Conservation (phyloP, 2,888 invertebrate species). For the Drosophila mercatorum region DNA sequence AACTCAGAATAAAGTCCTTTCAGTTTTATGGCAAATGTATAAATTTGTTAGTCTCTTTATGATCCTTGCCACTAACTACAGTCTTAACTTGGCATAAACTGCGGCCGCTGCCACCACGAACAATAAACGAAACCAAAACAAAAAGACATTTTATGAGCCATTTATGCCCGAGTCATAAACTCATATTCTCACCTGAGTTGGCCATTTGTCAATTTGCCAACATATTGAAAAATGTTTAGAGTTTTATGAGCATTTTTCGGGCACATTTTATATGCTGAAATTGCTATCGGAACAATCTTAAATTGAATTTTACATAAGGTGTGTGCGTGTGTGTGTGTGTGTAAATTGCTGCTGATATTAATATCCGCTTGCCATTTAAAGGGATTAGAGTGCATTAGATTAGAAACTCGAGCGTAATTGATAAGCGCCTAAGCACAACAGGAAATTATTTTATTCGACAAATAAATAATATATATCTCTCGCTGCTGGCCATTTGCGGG, state of each 20-base stretch:
- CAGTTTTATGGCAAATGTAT: background rate
- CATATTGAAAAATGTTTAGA: conserved; percentile 65
- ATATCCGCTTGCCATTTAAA: conserved; percentile 72
- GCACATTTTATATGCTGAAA: conserved; percentile 29
- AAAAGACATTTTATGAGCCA: conserved; percentile 3
- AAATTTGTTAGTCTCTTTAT: conserved; percentile 2
- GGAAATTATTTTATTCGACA: conserved; percentile 64
- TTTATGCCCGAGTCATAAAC: conserved; percentile 39
- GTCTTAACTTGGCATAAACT: background rate
- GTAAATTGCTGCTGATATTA: conserved; percentile 75
- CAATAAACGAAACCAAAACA: background rate
- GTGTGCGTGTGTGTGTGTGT: conserved; percentile 13
- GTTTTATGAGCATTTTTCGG: conserved; percentile 60
- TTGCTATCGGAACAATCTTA: conserved; percentile 35
- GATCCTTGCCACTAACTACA: background rate
- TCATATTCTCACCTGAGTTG: conserved; percentile 44
- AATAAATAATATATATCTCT: conserved; percentile 48
- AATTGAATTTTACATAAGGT: conserved; percentile 71
- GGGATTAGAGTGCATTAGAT: conserved; percentile 61
- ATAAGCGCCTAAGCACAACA: conserved; percentile 54
- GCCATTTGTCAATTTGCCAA: conserved; percentile 15
- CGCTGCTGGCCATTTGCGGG: conserved; percentile 42
- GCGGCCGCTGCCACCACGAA: background rate
- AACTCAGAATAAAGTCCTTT: background rate
- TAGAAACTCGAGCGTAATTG: conserved; percentile 57